A percentile compares a stretch with the other conserved stretches of the same genome.
Evolutionary conservation across 2,797 vertebrate species (phyloP).

Genomic region (Rhynchotus rufescens): DNA sequence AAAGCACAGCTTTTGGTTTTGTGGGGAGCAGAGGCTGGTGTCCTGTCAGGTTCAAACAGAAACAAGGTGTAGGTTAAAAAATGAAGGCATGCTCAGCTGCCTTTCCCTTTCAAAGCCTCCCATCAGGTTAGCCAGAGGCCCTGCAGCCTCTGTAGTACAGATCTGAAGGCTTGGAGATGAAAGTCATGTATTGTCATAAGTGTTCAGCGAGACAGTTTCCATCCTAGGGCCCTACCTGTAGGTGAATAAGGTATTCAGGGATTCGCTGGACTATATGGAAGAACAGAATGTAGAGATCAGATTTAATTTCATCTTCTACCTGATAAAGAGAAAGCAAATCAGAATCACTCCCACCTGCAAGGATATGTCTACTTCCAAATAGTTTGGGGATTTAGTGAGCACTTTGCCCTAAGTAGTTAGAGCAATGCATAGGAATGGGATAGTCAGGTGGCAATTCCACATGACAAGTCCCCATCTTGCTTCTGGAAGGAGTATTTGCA

Average conservation of each 20-base stretch:
- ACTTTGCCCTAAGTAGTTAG: neutral
- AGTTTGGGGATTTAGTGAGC: neutral
- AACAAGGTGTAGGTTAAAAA: neutral
- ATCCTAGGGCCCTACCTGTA: conserved; percentile 85
- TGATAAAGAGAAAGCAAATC: conserved; percentile 46
- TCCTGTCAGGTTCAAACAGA: neutral
- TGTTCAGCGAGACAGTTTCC: neutral
- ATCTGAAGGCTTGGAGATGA: neutral
- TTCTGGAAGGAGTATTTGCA: neutral
- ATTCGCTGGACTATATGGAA: conserved; percentile 96
- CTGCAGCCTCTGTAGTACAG: neutral
- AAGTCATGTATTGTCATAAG: neutral
- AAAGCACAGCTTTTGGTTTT: neutral
- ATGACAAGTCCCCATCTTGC: neutral
- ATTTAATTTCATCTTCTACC: conserved; percentile 90
- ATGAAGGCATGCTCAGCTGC: neutral
- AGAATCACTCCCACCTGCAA: neutral
- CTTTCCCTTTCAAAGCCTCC: neutral
- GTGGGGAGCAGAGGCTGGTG: neutral
- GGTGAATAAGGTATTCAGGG: conserved; percentile 92
- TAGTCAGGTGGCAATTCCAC: neutral
- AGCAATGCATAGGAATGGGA: neutral
- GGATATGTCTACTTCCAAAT: neutral
- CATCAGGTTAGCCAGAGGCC: neutral
- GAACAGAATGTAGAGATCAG: conserved; percentile 91